A percentile compares a stretch with the other conserved stretches of the same genome.
Evolutionary conservation across 2,113 vertebrate genomes (phyloP).

Genomic region (Vulpes lagopus): DNA sequence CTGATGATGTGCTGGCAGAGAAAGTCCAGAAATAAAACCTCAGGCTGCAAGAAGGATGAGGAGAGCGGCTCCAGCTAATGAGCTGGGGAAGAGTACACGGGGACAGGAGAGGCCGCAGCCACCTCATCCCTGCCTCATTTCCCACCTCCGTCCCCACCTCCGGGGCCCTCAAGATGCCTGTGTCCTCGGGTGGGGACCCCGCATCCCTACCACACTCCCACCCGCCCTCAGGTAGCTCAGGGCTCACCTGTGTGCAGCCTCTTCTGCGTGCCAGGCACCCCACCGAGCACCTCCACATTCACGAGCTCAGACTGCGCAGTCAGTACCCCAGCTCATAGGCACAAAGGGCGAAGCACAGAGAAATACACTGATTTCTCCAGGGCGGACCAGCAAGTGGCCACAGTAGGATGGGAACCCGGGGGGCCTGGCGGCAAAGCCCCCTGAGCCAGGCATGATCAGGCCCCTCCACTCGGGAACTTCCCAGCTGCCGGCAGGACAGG

Average conservation of each 20-base stretch:
- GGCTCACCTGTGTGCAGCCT: too few relatives aligned
- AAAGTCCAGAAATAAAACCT: not conserved
- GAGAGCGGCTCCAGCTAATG: too few relatives aligned
- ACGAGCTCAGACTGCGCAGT: not conserved
- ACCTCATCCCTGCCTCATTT: not conserved
- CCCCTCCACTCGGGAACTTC: too few relatives aligned
- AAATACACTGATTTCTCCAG: fast-evolving
- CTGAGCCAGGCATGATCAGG: not conserved
- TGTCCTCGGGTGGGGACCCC: too few relatives aligned
- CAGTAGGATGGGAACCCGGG: fast-evolving
- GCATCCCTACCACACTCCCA: not conserved
- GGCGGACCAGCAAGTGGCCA: fast-evolving
- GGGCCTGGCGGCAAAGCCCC: too few relatives aligned
- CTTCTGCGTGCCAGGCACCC: not conserved
- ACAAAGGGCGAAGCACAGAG: not conserved
- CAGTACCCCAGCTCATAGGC: not conserved
- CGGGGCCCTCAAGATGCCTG: not conserved
- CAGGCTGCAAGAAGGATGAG: not conserved
- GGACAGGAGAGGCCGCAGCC: not conserved
- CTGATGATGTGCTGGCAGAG: too few relatives aligned
- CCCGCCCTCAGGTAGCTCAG: fast-evolving
- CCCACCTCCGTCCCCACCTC: not conserved
- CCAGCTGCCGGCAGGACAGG: too few relatives aligned
- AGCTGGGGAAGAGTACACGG: not conserved
- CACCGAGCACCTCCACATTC: too few relatives aligned